Conservation (phyloP, 2,113 vertebrate species). For the Perca flavescens region DNA sequence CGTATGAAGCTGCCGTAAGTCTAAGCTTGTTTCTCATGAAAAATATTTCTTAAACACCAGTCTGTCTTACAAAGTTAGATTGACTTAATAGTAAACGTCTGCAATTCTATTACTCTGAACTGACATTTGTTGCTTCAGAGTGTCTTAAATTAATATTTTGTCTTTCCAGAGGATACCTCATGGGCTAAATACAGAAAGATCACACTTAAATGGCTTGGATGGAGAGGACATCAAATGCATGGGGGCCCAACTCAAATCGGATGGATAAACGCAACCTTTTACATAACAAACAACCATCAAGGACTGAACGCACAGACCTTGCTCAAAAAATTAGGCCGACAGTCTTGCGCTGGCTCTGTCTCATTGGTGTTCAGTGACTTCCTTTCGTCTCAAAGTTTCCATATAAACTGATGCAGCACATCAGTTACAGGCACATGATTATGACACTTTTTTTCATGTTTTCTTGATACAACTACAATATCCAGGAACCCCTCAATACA, state of each 20-base stretch:
- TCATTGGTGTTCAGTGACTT: slow-evolving; percentile 34
- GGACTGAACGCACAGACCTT: slow-evolving; percentile 53
- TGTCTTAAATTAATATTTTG: slow-evolving; percentile 21
- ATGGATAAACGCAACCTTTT: slow-evolving; percentile 11
- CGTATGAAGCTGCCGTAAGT: slow-evolving; percentile 99
- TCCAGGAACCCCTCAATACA: neutral
- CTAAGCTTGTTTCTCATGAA: neutral
- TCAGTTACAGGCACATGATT: neutral
- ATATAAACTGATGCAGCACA: neutral
- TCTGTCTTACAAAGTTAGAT: neutral
- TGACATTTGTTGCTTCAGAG: neutral
- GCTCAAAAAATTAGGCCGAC: slow-evolving; percentile 34
- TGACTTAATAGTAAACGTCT: neutral
- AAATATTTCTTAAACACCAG: neutral
- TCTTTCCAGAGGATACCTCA: slow-evolving; percentile 92
- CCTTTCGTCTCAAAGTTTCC: neutral
- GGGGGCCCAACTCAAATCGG: neutral
- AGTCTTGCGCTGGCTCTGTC: slow-evolving; percentile 25
- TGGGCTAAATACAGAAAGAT: slow-evolving; percentile 85
- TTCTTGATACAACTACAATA: neutral
- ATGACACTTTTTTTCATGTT: neutral
- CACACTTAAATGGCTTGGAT: neutral
- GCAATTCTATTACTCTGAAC: neutral
- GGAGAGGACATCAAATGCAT: slow-evolving; percentile 18
- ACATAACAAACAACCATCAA: slow-evolving; percentile 9